Evolutionary conservation across 1,140 invertebrate species (phyloP).

Genomic region (Callitettix versicolor): DNA sequence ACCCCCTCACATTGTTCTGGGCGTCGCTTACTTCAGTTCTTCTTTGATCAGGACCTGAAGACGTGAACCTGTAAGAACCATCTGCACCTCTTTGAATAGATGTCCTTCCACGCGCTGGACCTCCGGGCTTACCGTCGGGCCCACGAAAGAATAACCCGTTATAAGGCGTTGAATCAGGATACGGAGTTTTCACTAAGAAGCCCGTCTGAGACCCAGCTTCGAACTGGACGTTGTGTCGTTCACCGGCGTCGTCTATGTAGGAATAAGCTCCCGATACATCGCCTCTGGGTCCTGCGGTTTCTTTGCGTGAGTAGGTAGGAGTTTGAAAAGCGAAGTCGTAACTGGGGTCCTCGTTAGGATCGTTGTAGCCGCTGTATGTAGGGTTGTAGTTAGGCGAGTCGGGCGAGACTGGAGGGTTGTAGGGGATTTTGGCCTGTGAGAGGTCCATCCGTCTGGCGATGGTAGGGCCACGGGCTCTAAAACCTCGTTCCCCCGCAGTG

Average conservation of each 20-base stretch:
- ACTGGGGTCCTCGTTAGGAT: slow-evolving; percentile 59
- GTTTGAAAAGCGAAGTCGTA: slow-evolving; percentile 55
- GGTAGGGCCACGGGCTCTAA: slow-evolving; percentile 53
- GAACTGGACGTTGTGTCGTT: slow-evolving; percentile 57
- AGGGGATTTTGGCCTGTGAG: slow-evolving; percentile 44
- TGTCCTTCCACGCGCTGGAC: slow-evolving; percentile 43
- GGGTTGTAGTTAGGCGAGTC: slow-evolving; percentile 33
- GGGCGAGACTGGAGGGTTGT: slow-evolving; percentile 25
- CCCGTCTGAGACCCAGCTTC: slow-evolving; percentile 57
- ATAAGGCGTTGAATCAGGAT: slow-evolving; percentile 43
- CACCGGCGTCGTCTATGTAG: slow-evolving; percentile 57
- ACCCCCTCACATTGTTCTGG: slow-evolving; percentile 53
- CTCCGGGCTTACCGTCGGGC: slow-evolving; percentile 29
- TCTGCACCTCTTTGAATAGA: slow-evolving; percentile 47
- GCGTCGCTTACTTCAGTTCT: slow-evolving; percentile 56
- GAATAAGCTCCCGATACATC: slow-evolving; percentile 46
- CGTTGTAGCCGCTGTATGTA: slow-evolving; percentile 52
- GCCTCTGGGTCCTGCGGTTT: slow-evolving; percentile 46
- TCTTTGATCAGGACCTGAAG: slow-evolving; percentile 56
- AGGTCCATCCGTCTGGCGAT: slow-evolving; percentile 55
- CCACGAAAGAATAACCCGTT: slow-evolving; percentile 39
- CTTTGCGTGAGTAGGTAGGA: slow-evolving; percentile 48
- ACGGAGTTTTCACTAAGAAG: slow-evolving; percentile 56
- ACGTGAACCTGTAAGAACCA: slow-evolving; percentile 54
- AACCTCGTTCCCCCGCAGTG: slow-evolving; percentile 59